phyloP scores from a whole-genome alignment of 30 jellyfish, hydroid and myxozoan genomes.

The Pelagia noctiluca region DNA sequence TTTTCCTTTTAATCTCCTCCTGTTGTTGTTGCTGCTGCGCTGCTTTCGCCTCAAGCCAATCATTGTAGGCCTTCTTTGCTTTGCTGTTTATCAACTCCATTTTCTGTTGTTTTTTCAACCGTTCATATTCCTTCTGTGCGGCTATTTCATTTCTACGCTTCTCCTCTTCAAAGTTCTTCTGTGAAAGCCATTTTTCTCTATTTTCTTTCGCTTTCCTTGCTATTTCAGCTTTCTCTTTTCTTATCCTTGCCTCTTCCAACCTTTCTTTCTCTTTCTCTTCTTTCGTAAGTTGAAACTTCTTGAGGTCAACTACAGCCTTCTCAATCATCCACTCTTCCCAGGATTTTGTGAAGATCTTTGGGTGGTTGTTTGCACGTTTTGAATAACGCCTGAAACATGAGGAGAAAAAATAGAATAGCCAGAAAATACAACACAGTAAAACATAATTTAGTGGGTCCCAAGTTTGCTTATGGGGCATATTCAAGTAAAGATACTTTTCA shows the following conservation, averaged over 20 bases:
- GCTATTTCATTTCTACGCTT: constrained; percentile 52
- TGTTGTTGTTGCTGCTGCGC: constrained; percentile 37
- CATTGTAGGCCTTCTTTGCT: constrained; percentile 35
- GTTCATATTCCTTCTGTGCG: constrained; percentile 72
- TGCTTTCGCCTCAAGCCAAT: constrained; percentile 48
- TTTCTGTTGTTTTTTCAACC: constrained; percentile 63
- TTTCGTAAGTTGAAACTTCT: constrained; percentile 29
- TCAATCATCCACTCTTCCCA: constrained; percentile 89
- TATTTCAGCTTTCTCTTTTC: constrained; percentile 52
- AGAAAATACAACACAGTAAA: not conserved
- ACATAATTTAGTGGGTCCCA: not conserved
- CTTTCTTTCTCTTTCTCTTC: constrained; percentile 19
- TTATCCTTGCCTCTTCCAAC: constrained; percentile 9
- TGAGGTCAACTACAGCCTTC: constrained; percentile 64
- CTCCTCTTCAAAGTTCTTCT: constrained; percentile 52
- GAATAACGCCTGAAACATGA: not conserved
- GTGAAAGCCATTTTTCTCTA: constrained; percentile 66
- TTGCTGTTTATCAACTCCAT: constrained; percentile 40
- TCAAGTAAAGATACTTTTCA: not conserved
- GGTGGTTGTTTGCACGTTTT: not conserved
- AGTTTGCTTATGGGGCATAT: not conserved
- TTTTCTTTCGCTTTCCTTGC: constrained; percentile 49
- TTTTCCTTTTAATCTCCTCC: not conserved
- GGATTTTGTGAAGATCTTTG: constrained; percentile 43
- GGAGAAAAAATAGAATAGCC: too few relatives aligned